phyloP scores from a whole-genome alignment of 2,888 invertebrate genomes.

The Zaprionus lineosus region DNA sequence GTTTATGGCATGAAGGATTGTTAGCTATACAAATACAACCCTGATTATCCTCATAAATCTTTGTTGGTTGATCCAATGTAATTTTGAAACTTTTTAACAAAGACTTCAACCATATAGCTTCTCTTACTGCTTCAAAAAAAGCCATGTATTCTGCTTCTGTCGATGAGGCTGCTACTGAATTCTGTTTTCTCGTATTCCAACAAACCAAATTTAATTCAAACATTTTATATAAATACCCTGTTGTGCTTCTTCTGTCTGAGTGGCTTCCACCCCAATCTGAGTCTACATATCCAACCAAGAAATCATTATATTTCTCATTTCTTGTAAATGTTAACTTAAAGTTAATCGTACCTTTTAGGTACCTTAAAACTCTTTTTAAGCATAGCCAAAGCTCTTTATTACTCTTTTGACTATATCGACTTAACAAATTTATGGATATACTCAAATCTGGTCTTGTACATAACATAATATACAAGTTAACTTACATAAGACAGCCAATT shows the following conservation, averaged over 20 bases:
- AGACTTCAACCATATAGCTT: conserved; percentile 20
- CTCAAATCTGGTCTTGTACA: conserved; percentile 44
- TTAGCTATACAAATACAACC: conserved; percentile 31
- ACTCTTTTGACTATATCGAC: too few relatives aligned
- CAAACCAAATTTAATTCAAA: conserved; percentile 33
- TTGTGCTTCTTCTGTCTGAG: conserved; percentile 46
- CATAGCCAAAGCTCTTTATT: too few relatives aligned
- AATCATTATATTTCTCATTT: background rate
- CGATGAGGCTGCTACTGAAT: conserved; percentile 32
- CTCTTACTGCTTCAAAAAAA: conserved; percentile 28
- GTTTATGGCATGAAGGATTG: conserved; percentile 33
- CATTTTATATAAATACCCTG: conserved; percentile 43
- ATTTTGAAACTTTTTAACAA: conserved; percentile 3
- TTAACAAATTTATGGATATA: conserved; percentile 37
- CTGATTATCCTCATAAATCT: conserved; percentile 21
- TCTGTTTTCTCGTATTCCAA: conserved; percentile 30
- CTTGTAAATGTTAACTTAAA: background rate
- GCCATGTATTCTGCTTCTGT: conserved; percentile 40
- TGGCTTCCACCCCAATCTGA: conserved; percentile 48
- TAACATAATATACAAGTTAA: conserved; percentile 45
- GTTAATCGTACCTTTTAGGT: too few relatives aligned
- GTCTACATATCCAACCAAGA: conserved; percentile 36
- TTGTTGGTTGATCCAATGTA: conserved; percentile 6
- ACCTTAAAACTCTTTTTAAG: too few relatives aligned
- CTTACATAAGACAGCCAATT: conserved; percentile 32